These are phyloP conservation scores for Onthophagus taurus DNA, from an alignment of 1,140 invertebrate genomes.

Conservation along the genomic window DNA sequence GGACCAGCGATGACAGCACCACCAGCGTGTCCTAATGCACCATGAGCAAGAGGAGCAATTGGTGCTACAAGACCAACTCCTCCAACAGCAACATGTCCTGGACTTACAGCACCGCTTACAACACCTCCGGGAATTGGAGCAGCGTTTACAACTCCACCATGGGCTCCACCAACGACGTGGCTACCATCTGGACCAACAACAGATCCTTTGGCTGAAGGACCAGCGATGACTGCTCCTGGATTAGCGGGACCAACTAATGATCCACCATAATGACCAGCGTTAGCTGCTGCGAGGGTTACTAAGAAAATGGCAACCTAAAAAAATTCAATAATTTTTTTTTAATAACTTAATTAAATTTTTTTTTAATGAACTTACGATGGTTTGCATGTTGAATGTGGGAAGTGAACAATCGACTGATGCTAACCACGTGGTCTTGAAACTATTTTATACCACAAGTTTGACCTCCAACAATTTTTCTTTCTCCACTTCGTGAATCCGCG, in stretches of 20 bases:
- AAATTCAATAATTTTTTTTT: too few species aligned
- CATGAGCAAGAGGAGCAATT: background rate
- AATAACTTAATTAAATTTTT: too few species aligned
- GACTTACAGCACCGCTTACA: constrained; percentile 25
- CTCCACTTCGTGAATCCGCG: too few species aligned
- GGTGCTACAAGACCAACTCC: constrained; percentile 1
- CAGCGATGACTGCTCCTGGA: constrained; percentile 25
- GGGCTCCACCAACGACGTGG: constrained; percentile 15
- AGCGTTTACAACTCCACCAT: constrained; percentile 18
- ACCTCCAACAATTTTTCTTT: too few species aligned
- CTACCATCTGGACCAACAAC: constrained; percentile 22
- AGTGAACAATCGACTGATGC: too few species aligned
- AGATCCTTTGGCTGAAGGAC: constrained; percentile 16
- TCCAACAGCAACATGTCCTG: constrained; percentile 19
- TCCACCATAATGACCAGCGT: constrained; percentile 24
- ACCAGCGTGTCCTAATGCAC: background rate
- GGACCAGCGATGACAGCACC: constrained; percentile 9
- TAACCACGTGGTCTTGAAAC: too few species aligned
- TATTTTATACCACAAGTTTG: too few species aligned
- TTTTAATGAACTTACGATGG: too few species aligned
- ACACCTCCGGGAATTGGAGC: constrained; percentile 23
- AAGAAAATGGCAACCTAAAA: constrained; percentile 25
- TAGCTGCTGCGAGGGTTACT: constrained; percentile 22
- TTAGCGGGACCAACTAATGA: constrained; percentile 28
- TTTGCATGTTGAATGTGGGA: too few species aligned